phyloP scores from a whole-genome alignment of 2,113 vertebrate genomes.

The Eira barbara region DNA sequence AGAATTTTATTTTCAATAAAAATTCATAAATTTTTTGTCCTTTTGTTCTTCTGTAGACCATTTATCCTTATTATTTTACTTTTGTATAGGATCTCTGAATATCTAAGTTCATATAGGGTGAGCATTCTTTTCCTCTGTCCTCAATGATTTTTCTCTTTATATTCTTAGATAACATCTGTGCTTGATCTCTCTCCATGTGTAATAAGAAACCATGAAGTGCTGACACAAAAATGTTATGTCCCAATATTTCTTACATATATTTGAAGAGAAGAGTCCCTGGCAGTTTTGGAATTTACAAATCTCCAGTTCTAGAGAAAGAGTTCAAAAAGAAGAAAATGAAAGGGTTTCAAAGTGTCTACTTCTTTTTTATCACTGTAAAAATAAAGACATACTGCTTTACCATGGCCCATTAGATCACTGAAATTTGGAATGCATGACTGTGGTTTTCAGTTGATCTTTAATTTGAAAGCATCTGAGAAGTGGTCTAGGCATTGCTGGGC shows the following conservation, averaged over 20 bases:
- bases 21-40: background rate
- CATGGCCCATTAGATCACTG: conserved; percentile 53
- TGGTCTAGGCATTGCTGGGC: conserved; percentile 50
- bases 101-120: background rate
- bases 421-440: conserved; percentile 54
- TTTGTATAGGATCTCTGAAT: background rate
- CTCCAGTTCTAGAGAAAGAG: conserved; percentile 35
- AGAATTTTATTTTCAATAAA: conserved; percentile 33
- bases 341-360: conserved; percentile 43
- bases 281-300: conserved; percentile 43
- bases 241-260: background rate
- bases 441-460: conserved; percentile 63
- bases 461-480: conserved; percentile 61
- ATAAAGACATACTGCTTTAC: conserved; percentile 53
- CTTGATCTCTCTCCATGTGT: background rate
- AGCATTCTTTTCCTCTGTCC: background rate
- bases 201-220: background rate
- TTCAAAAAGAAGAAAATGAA: conserved; percentile 52
- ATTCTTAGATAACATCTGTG: background rate
- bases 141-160: background rate
- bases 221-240: background rate
- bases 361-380: conserved; percentile 58
- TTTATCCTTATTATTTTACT: background rate
- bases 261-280: background rate
- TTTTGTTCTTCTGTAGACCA: background rate